Conservation (phyloP, 2,113 vertebrate genomes). For the Indicator maculatus region DNA sequence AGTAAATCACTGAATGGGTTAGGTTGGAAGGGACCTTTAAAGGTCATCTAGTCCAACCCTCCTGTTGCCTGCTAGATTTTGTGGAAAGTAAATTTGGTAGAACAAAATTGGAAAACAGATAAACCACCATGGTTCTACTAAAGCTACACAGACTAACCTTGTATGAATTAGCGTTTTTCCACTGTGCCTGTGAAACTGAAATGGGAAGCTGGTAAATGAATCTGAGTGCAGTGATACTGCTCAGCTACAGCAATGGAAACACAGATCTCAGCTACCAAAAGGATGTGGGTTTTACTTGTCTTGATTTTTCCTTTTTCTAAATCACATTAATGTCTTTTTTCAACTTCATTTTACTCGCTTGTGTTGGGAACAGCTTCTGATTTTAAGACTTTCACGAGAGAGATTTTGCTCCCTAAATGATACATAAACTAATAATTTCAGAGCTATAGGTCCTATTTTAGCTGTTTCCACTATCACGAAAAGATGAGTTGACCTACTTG, state of each 20-base stretch:
- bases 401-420: background rate
- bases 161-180: background rate
- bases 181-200: background rate
- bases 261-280: background rate
- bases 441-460: background rate
- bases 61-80: background rate
- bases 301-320: background rate
- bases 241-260: background rate
- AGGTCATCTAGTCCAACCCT: no score
- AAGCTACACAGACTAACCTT: background rate
- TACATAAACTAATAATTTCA: background rate
- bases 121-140: background rate
- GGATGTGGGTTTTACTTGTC: background rate
- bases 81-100: background rate
- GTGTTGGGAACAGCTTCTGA: background rate
- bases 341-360: background rate
- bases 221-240: background rate
- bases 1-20: background rate
- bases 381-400: background rate
- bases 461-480: background rate
- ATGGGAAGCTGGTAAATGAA: background rate
- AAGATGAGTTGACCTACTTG: background rate
- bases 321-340: background rate
- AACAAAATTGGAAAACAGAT: background rate
- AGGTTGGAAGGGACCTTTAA: no score